Evolutionary conservation across 2,797 vertebrate species (phyloP).

Genomic region (Acipenser oxyrinchus): DNA sequence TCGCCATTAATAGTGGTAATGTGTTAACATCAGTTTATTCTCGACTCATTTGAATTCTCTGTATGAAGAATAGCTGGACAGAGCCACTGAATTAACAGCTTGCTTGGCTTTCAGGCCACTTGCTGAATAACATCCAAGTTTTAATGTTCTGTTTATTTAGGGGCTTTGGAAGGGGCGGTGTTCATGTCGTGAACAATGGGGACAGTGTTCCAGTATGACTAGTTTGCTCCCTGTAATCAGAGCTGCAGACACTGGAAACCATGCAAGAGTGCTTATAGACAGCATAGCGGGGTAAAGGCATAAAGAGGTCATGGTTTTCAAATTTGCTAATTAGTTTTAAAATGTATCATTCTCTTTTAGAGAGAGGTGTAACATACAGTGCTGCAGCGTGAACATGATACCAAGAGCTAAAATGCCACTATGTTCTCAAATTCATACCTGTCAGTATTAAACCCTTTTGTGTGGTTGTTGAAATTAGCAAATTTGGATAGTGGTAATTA

Average conservation of each 20-base stretch:
- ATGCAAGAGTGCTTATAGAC: too few relatives aligned
- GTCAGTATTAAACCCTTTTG: too few relatives aligned
- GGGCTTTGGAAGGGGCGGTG: not conserved
- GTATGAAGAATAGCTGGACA: not conserved
- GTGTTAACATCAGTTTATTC: not conserved
- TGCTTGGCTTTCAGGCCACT: not conserved
- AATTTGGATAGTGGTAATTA: too few relatives aligned
- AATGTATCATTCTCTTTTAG: too few relatives aligned
- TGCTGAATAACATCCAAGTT: not conserved
- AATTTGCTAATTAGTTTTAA: too few relatives aligned
- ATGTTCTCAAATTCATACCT: too few relatives aligned
- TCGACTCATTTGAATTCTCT: not conserved
- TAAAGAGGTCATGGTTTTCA: too few relatives aligned
- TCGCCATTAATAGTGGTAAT: not conserved
- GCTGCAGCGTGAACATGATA: too few relatives aligned
- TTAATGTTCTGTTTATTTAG: slow-evolving; percentile 1
- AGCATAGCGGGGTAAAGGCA: too few relatives aligned
- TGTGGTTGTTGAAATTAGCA: too few relatives aligned
- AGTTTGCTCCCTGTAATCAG: not conserved
- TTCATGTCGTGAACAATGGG: not conserved
- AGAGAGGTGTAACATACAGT: too few relatives aligned
- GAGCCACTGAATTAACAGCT: not conserved
- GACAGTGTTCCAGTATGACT: not conserved
- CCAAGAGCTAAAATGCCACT: too few relatives aligned
- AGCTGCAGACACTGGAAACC: not conserved